A percentile compares a stretch with the other conserved stretches of the same genome.
Evolutionary conservation across 2,797 vertebrate species (phyloP).

Genomic region (Oreonectes daqikongensis): DNA sequence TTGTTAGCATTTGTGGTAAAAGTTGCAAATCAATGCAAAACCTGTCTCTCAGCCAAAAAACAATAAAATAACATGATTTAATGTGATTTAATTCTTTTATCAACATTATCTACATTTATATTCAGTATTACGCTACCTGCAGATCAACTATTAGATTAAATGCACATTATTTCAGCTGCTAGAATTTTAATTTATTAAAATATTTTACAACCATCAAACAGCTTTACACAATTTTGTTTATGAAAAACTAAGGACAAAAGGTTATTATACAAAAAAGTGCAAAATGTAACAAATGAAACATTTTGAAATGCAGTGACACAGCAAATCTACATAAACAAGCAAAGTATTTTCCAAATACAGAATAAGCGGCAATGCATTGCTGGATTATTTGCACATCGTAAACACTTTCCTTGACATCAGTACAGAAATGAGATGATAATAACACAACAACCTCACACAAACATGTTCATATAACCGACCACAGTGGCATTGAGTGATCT

Average conservation of each 20-base stretch:
- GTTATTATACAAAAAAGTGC: slow-evolving; percentile 10
- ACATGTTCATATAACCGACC: not conserved
- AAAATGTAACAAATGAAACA: not conserved
- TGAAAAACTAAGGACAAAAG: not conserved
- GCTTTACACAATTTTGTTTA: not conserved
- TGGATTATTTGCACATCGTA: not conserved
- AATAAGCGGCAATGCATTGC: not conserved
- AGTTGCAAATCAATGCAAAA: no score
- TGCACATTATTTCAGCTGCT: not conserved
- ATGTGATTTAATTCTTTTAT: no score
- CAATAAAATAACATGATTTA: no score
- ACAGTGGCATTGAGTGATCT: not conserved
- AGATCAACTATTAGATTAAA: no score
- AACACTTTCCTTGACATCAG: not conserved
- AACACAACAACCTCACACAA: not conserved
- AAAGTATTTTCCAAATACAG: not conserved
- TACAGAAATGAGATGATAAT: not conserved
- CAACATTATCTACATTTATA: no score
- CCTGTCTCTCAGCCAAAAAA: no score
- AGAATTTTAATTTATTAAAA: slow-evolving; percentile 9
- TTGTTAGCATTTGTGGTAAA: no score
- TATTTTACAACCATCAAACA: not conserved
- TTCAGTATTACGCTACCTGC: no score
- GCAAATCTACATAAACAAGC: not conserved
- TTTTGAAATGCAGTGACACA: slow-evolving; percentile 5